Percentiles rank a stretch among this genome's conserved stretches.
Evolutionary conservation across 2,113 vertebrate species (phyloP).

Genomic region (Callaeas wilsoni): DNA sequence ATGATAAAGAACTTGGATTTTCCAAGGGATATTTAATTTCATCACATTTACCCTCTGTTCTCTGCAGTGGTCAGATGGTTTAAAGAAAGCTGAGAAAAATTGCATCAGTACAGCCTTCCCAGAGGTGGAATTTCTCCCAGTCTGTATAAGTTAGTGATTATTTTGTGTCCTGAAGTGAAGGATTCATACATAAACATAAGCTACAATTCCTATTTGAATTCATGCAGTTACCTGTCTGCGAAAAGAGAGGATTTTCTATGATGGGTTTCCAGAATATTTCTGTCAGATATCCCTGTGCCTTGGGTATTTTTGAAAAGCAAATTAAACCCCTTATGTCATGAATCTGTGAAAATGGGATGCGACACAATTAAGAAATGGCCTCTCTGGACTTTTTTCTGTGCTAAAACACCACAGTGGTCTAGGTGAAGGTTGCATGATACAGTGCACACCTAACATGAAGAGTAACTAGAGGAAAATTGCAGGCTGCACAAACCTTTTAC

Average conservation of each 20-base stretch:
- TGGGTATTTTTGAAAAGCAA: not conserved
- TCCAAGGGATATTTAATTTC: not conserved
- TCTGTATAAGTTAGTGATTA: not conserved
- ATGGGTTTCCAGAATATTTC: not conserved
- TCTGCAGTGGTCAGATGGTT: not conserved
- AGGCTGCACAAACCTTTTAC: not conserved
- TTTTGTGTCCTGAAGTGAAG: not conserved
- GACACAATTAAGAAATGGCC: not conserved
- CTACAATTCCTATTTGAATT: not conserved
- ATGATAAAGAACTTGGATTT: not conserved
- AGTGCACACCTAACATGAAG: not conserved
- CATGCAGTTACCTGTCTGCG: not conserved
- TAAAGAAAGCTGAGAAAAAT: not conserved
- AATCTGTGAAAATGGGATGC: not conserved
- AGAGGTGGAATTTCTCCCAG: not conserved
- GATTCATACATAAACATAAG: not conserved
- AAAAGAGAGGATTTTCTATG: not conserved
- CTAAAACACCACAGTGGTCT: not conserved
- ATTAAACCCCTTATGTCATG: not conserved
- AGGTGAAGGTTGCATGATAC: not conserved
- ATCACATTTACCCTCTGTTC: not conserved
- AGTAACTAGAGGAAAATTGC: not conserved
- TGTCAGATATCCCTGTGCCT: not conserved
- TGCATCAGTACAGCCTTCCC: not conserved
- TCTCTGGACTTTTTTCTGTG: not conserved